Base-by-base conservation (phyloP, 92 coral and sea anemone species). In the Siderastrea siderea region DNA sequence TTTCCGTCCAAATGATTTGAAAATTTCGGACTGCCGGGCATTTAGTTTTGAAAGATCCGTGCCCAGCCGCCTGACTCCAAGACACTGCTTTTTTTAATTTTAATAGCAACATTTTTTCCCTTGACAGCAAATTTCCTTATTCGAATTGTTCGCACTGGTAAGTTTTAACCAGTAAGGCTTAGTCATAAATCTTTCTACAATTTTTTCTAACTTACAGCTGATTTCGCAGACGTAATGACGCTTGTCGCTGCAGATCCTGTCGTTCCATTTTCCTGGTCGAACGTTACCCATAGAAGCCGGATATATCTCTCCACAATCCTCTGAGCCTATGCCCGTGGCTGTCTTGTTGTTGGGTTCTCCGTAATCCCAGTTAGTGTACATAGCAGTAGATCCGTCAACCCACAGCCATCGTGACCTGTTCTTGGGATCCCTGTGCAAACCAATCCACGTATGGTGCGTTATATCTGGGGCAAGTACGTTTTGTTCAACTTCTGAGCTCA, bases 381-480 rank as follows among this genome's bases (percentile, higher is more conserved):
- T 6, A 68, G 57, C 77, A 7, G 11, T 7, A 2, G 77, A 45
- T 7, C 38, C 52, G 46, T 47, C 77, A 12, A 71, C 57, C 77
- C 77, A 71, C 54, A 71, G 55, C 77, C 77, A 71, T 3, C 57
- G 45, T 46, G 77, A 45, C 49, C n/a, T 71, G 8, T 71, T 55
- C 38, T 16, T 71, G 55, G 54, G 77, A 13, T 71, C 38, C 77
- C 77, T 71, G 77, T 71, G 14, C 77, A 71, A n/a, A 71, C 77
- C 77, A 71, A 71, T 71, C 77, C 77, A 71, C 45, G 73, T 68
- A 11, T 17, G 9, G 1, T 46, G 9, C 45, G n/a, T 11, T 13
- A 68, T 17, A 5, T 68, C 5, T 68, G 73, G 11, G 13, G n/a
- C 73, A 46, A 68, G 73, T 68, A 46, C 73, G 16, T 68, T 12